Conservation (phyloP, 2,113 vertebrate genomes). For the Chloroceryle aenea region DNA sequence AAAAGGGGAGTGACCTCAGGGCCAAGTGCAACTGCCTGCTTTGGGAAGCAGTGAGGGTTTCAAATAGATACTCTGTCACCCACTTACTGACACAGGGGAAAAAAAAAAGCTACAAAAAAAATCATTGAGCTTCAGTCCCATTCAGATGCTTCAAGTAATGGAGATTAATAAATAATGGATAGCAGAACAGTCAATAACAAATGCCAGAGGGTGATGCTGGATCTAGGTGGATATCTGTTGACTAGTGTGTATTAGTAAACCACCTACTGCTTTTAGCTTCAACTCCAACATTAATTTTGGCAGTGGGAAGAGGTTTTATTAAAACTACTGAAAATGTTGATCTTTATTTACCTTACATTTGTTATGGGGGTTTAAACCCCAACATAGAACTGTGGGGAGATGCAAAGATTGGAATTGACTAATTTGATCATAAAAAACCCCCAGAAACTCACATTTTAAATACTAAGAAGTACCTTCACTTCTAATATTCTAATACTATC, state of each 20-base stretch:
- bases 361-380: background rate
- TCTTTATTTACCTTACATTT: background rate
- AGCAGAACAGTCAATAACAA: background rate
- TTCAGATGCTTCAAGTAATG: background rate
- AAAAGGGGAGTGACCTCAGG: background rate
- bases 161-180: slow-evolving; percentile 40
- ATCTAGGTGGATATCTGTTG: background rate
- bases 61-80: background rate
- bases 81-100: accelerated
- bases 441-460: background rate
- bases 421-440: background rate
- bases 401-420: background rate
- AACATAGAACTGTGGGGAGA: background rate
- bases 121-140: background rate
- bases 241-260: background rate
- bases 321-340: slow-evolving; percentile 1
- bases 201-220: background rate
- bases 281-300: background rate
- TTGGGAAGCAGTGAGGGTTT: background rate
- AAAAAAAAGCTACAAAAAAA: background rate
- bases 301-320: background rate
- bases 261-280: background rate
- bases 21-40: background rate
- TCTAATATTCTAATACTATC: background rate
- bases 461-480: background rate